phyloP scores from a whole-genome alignment of 2,113 vertebrate genomes.

The Mus musculus region GRCm39 chr8:110107501-110108000 shows the following conservation, averaged over 20 bases:
- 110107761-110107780: slow-evolving; percentile 33
- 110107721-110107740: slow-evolving; percentile 68
- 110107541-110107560: slow-evolving; percentile 63
- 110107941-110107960: slow-evolving; percentile 54
- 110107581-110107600: slow-evolving; percentile 60
- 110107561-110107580: slow-evolving; percentile 65
- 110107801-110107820: slow-evolving; percentile 21
- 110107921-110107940: slow-evolving; percentile 35
- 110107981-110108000: slow-evolving; percentile 26
- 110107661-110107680: slow-evolving; percentile 40
- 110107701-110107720: slow-evolving; percentile 48
- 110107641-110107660: slow-evolving; percentile 51
- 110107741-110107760: slow-evolving; percentile 28
- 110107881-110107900: slow-evolving; percentile 51
- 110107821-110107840: slow-evolving; percentile 45
- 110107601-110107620: slow-evolving; percentile 32
- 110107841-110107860: slow-evolving; percentile 46
- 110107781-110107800: slow-evolving; percentile 15
- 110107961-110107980: slow-evolving; percentile 20
- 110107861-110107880: slow-evolving; percentile 39
- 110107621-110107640: slow-evolving; percentile 55
- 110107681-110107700: slow-evolving; percentile 66
- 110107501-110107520: slow-evolving; percentile 61
- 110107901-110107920: slow-evolving; percentile 48
- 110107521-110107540: slow-evolving; percentile 46